A percentile compares a stretch with the other conserved stretches of the same genome.
These are phyloP conservation scores for Dissostichus mawsoni DNA, from an alignment of 2,113 vertebrate species.

Conservation along the genomic window DNA sequence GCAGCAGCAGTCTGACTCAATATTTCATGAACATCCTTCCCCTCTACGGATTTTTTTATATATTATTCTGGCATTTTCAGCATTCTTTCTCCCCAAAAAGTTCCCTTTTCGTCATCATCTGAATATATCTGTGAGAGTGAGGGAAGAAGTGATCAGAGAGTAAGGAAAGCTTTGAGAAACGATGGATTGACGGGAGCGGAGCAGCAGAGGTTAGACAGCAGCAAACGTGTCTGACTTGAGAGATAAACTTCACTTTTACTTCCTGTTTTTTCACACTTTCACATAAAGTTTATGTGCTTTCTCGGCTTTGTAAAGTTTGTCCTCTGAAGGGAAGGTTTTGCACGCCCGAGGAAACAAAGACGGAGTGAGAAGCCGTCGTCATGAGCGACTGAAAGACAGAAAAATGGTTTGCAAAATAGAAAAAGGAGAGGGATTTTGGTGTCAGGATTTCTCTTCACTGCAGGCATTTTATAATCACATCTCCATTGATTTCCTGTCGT, in stretches of 20 bases:
- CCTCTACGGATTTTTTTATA: not conserved
- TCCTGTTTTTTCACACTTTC: constrained; percentile 45
- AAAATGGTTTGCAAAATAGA: constrained; percentile 4
- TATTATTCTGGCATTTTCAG: constrained; percentile 56
- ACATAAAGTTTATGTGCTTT: constrained; percentile 6
- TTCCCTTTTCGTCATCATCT: constrained; percentile 49
- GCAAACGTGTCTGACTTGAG: constrained; percentile 38
- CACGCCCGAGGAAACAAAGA: constrained; percentile 3
- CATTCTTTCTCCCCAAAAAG: constrained; percentile 36
- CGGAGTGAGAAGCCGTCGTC: constrained; percentile 2
- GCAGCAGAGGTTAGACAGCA: constrained; percentile 29
- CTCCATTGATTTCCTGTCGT: constrained; percentile 20
- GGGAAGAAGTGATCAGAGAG: constrained; percentile 14
- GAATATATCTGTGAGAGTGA: constrained; percentile 15
- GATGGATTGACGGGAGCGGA: constrained; percentile 43
- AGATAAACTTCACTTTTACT: constrained; percentile 37
- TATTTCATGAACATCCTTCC: constrained; percentile 64
- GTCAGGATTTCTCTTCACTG: constrained; percentile 24
- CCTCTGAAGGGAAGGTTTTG: constrained; percentile 23
- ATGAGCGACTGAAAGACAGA: not conserved
- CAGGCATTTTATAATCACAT: constrained; percentile 8
- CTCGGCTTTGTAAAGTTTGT: constrained; percentile 59
- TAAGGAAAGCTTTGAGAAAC: constrained; percentile 36
- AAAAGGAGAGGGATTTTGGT: not conserved
- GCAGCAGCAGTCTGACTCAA: constrained; percentile 57